Base-by-base conservation (phyloP, 2,113 vertebrate genomes). In the Poeciliopsis retropinna region DNA sequence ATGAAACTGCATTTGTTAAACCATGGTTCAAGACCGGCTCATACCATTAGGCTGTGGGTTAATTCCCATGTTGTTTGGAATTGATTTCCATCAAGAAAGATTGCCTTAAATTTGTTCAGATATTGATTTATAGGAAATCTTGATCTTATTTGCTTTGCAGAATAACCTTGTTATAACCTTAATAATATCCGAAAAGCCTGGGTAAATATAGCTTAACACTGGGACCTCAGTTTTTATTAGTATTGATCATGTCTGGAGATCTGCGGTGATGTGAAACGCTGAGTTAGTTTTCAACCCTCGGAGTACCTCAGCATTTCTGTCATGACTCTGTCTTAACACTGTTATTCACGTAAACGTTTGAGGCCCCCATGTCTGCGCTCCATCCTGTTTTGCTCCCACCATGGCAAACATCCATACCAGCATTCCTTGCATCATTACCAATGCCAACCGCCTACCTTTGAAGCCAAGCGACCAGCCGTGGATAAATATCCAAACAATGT, bases 1-100 rank as follows among this genome's bases (percentile, higher is more conserved):
- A 91, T 90, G 79, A 91, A 89, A 76, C 76, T 31, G 78, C 62
- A 61, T 77, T 89, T 85, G 79, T 89, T 82, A 90, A 88, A 88
- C 87, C 83, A 85, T 79, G 74, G 91, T 84, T 91, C 83, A 86
- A 76, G 71, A 76, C 83, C 86, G 78, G 70, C 87, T 88, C 89
- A 75, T 87, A 83, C 77, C 83, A 73, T 87, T 85, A 87, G 68
- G 70, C 73, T 82, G 82, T 81, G 76, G 80, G 86, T 82, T 88
- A 84, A 88, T 90, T 83, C 72, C 65, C 51, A 37, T 44, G 74
- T 74, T 89, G 80, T 85, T 83, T 34, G 22, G 67, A 75, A 79
- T 69, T 73, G 61, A 84, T 84, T 82, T 68, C 72, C 19, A 69
- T 62, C 30, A 64, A 83, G 72, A 68, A 76, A 80, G 82, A 81